Conservation (phyloP, 2,113 vertebrate species). For the Malaclemys terrapin region DNA sequence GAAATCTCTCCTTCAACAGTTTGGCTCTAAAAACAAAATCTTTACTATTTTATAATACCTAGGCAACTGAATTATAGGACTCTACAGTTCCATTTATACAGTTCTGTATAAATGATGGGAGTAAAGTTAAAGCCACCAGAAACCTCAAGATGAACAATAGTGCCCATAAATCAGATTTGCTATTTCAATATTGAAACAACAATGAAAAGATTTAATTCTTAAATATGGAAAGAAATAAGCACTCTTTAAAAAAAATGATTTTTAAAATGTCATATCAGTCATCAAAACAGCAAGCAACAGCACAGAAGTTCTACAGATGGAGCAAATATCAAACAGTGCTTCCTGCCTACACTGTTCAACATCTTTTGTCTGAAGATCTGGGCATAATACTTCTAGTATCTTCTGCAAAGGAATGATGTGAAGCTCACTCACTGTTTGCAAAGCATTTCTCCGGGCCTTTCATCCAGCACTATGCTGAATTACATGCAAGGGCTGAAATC, state of each 20-base stretch:
- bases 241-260: not conserved
- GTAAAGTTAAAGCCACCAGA: not conserved
- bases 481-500: not conserved
- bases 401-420: not conserved
- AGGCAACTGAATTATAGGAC: constrained; percentile 16
- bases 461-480: not conserved
- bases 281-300: not conserved
- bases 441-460: not conserved
- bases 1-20: not conserved
- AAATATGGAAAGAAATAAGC: not conserved
- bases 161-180: not conserved
- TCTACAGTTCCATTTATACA: not conserved
- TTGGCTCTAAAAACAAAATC: not conserved
- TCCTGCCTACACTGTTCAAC: constrained; percentile 9
- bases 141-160: not conserved
- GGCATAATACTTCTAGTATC: not conserved
- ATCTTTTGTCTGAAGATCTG: not conserved
- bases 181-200: not conserved
- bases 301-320: fast-evolving
- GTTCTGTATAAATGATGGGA: not conserved
- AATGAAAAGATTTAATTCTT: not conserved
- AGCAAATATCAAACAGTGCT: not conserved
- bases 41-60: constrained; percentile 1
- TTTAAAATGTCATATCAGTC: constrained; percentile 24
- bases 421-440: not conserved